Evolutionary conservation across 2,797 vertebrate species (phyloP).

Genomic region (Pristis pectinata): DNA sequence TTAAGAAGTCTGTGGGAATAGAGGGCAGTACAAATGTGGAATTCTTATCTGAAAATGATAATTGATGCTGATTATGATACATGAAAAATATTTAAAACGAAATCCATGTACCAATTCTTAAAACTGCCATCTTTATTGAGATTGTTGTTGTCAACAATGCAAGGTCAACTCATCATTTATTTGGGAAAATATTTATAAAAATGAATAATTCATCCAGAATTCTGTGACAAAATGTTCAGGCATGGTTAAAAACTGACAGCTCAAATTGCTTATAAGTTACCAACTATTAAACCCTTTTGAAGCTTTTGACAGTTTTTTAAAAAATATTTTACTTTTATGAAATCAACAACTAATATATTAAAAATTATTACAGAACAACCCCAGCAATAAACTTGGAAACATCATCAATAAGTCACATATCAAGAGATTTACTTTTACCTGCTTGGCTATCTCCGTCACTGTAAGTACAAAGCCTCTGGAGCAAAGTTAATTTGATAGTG

Average conservation of each 20-base stretch:
- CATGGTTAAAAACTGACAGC: neutral
- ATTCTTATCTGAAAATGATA: no score
- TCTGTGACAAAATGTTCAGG: neutral
- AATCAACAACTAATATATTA: neutral
- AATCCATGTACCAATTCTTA: neutral
- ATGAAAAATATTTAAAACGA: neutral
- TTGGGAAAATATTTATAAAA: neutral
- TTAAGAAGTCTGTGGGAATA: no score
- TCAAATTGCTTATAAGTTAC: neutral
- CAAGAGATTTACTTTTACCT: conserved; percentile 92
- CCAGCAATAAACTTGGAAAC: conserved; percentile 81
- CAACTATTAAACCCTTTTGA: neutral
- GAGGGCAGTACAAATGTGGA: no score
- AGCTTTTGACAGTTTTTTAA: neutral
- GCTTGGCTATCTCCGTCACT: conserved; percentile 85
- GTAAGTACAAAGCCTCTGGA: conserved; percentile 61
- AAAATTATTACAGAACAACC: conserved; percentile 71
- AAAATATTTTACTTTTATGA: neutral
- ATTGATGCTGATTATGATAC: neutral
- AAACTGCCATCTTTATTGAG: neutral
- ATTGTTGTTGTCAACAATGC: neutral
- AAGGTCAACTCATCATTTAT: neutral
- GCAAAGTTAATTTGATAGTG: neutral
- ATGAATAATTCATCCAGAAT: neutral
- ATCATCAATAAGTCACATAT: conserved; percentile 80